Evolutionary conservation across 2,888 invertebrate species (phyloP), one percentile per base, ranked within the genome.

Genomic region (Parascotia fuliginaria): DNA sequence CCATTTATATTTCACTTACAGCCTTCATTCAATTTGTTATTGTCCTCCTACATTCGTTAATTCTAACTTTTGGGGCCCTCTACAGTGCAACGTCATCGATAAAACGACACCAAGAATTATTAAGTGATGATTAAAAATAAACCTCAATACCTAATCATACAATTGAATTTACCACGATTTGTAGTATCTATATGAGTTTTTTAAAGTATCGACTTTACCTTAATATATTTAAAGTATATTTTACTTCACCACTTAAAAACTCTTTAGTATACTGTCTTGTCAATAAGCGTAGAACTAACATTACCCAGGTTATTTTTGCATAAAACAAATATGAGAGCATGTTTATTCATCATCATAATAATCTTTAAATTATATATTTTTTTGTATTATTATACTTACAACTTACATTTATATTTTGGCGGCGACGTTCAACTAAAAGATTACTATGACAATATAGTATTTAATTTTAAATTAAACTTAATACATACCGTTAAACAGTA

Each of bases 1-100:
- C 89, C 86, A 76, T 73, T 75, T 72, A 70, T 75, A 73, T 73
- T 76, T 81, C 75, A 79, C 77, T 69, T 84, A 87, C 89, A 91
- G 90, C 90, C 90, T 90, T 89, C 85, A 60, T 76, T 84, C 83
- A 74, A 68, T 73, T 75, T 74, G 80, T 90, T 90, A 90, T 90
- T 90, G 90, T 90, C 90, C 76, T 81, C 73, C 75, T 76, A 69
- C 55, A 14, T 55, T 50, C 57, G 54, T 48, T 59, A 61, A 53
- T 42, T 49, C 69, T 71, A 62, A 52, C 34, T 12, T 55, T 54
- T 48, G 36, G 60, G 60, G 55, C 65, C 74, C 72, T 61, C 66
- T 48, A 7, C 4, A 7, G 7, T 24, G 4, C 2, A 19, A 5
- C 19, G 19, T 5, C 19, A 19, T 5, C 5, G 19, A 5, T 19